Percentiles rank a stretch among this genome's conserved stretches.
These are phyloP conservation scores for Boulengeromyrus knoepffleri DNA, from an alignment of 2,113 vertebrate genomes.

Conservation along the genomic window DNA sequence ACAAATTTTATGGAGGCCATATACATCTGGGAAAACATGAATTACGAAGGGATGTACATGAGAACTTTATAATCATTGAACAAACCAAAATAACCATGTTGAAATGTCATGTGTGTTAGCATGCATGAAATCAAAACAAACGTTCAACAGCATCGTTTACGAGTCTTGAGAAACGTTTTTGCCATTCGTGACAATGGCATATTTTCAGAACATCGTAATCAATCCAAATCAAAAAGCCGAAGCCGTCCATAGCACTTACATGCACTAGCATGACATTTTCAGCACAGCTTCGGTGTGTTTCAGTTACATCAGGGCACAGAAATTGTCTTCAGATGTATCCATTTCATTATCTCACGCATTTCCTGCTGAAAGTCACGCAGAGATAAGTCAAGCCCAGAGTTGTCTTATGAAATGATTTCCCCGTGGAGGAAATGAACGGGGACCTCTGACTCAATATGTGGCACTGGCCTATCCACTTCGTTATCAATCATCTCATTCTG, in stretches of 20 bases:
- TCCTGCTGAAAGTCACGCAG: neutral
- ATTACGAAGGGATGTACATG: neutral
- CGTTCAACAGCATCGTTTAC: neutral
- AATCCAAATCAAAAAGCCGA: neutral
- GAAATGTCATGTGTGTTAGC: neutral
- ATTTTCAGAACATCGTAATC: neutral
- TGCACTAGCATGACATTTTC: neutral
- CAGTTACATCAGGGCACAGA: neutral
- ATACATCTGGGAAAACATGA: neutral
- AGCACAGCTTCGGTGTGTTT: neutral
- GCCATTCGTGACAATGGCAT: neutral
- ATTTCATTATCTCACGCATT: neutral
- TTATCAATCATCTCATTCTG: neutral
- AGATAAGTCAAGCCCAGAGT: neutral
- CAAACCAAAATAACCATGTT: conserved; percentile 5
- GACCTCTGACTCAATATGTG: neutral
- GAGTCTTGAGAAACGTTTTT: neutral
- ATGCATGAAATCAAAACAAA: neutral
- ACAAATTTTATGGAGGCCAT: neutral
- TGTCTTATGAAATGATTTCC: neutral
- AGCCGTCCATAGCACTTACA: neutral
- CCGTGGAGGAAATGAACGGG: neutral
- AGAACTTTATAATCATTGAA: neutral
- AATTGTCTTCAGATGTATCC: neutral
- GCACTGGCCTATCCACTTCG: neutral